Evolutionary conservation across 2,888 invertebrate genomes (phyloP).

Genomic region (Latrodectus hesperus): DNA sequence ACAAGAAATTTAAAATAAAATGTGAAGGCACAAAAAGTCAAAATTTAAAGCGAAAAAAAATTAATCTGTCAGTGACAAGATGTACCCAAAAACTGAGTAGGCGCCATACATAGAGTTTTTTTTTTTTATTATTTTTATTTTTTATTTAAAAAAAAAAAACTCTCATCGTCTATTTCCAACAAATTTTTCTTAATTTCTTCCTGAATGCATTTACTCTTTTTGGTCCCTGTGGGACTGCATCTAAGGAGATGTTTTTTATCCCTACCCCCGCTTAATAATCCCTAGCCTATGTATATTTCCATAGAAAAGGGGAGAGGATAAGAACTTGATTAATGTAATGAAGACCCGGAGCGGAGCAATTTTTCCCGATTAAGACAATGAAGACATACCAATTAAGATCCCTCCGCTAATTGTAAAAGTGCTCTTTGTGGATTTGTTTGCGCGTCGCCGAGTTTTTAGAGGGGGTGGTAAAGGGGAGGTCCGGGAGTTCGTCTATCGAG

Average conservation of each 20-base stretch:
- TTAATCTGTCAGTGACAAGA: background rate
- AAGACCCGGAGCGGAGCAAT: slow-evolving; percentile 42
- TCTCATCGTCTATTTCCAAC: background rate
- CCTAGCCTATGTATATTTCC: slow-evolving; percentile 12
- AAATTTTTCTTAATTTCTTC: slow-evolving; percentile 63
- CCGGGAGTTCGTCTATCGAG: background rate
- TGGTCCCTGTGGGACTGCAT: slow-evolving; percentile 29
- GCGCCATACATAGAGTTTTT: background rate
- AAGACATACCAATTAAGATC: slow-evolving; percentile 64
- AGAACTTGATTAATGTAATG: slow-evolving; percentile 65
- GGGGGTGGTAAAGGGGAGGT: background rate
- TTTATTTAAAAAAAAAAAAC: background rate
- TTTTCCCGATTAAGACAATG: slow-evolving; percentile 67
- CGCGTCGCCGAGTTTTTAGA: slow-evolving; percentile 62
- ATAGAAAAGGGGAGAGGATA: background rate
- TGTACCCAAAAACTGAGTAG: background rate
- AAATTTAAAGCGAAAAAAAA: slow-evolving; percentile 3
- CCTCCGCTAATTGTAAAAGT: slow-evolving; percentile 54
- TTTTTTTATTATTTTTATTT: slow-evolving; percentile 2
- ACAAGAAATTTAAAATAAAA: slow-evolving; percentile 49
- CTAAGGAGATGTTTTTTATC: slow-evolving; percentile 3
- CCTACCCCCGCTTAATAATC: slow-evolving; percentile 1
- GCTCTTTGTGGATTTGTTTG: slow-evolving; percentile 61
- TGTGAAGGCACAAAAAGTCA: slow-evolving; percentile 2
- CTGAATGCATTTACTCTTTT: slow-evolving; percentile 55